Evolutionary conservation across 2,888 invertebrate species (phyloP), one percentile per base, ranked within the genome.

Genomic region (Bombylius major): DNA sequence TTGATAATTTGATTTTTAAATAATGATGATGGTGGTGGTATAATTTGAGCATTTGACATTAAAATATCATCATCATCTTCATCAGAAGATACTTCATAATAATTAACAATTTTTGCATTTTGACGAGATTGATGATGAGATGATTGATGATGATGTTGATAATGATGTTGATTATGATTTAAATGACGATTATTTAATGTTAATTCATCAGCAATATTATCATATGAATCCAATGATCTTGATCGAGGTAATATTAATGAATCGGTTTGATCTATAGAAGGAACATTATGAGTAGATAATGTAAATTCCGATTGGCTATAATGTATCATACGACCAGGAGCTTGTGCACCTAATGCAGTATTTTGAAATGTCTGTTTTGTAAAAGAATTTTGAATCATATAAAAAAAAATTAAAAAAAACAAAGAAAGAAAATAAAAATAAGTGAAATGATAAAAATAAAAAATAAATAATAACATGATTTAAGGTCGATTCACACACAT

Each of bases 301-400:
- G 67, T 64, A 58, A 61, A 61, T 54, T 71, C 73, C 46, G 73
- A 73, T 34, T 67, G 23, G 23, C 23, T 23, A 23, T 23, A 69
- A 1, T 65, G 65, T 50, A 72, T 46, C 50, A 51, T 39, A 11
- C 11, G 39, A 11, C 39, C 11, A 42, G 4, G 11, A 42, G 4
- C 39, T 42, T 42, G 39, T 42, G 39, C 36, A 44, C 36, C 50
- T 36, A 36, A 33, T 11, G 46, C 54, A 44, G 45, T 39, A 31
- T 50, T 50, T 34, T 50, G 36, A 46, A 54, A 54, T 45, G 55
- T 51, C 55, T 55, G 51, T 55, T 45, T 46, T 11, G 4, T 5
- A 42, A 42, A 42, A 42, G 11, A 42, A 42, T 42, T 42, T 42
- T 4, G 11, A 42, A 42, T 42, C 12, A 11, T 11, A 11, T 11